Evolutionary conservation across 2,888 invertebrate species (phyloP).

Genomic region (Thymelicus sylvestris): DNA sequence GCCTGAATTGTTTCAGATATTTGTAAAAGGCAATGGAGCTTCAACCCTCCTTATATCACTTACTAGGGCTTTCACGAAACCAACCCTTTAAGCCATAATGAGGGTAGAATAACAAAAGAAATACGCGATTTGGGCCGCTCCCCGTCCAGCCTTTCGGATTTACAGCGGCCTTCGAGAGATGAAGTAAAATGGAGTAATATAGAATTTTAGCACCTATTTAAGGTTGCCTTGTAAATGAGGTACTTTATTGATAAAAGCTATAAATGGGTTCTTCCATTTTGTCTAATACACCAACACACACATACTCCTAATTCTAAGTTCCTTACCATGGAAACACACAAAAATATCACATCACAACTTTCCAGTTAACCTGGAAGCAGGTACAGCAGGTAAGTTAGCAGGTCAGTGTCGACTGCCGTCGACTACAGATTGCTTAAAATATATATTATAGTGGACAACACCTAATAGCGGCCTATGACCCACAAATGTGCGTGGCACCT

Average conservation of each 20-base stretch:
- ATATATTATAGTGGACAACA: too few species aligned
- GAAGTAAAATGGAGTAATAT: slow-evolving; percentile 23
- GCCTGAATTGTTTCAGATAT: slow-evolving; percentile 22
- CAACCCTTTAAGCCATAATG: slow-evolving; percentile 33
- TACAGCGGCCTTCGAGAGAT: slow-evolving; percentile 29
- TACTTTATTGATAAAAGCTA: background rate
- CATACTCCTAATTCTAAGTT: too few species aligned
- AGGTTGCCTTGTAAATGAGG: background rate
- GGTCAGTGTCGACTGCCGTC: too few species aligned
- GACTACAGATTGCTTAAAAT: too few species aligned
- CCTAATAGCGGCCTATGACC: too few species aligned
- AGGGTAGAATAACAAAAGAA: slow-evolving; percentile 41
- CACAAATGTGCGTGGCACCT: too few species aligned
- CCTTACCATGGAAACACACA: too few species aligned
- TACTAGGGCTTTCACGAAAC: slow-evolving; percentile 23
- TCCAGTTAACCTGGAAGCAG: too few species aligned
- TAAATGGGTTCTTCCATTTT: too few species aligned
- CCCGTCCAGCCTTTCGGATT: slow-evolving; percentile 40
- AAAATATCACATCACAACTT: too few species aligned
- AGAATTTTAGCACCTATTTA: slow-evolving; percentile 11
- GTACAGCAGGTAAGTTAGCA: too few species aligned
- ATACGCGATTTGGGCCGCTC: slow-evolving; percentile 37
- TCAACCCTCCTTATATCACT: slow-evolving; percentile 33
- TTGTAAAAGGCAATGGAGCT: slow-evolving; percentile 7
- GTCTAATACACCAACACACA: too few species aligned